Evolutionary conservation across 2,797 vertebrate genomes (phyloP).

Genomic region (Phoebastria nigripes): DNA sequence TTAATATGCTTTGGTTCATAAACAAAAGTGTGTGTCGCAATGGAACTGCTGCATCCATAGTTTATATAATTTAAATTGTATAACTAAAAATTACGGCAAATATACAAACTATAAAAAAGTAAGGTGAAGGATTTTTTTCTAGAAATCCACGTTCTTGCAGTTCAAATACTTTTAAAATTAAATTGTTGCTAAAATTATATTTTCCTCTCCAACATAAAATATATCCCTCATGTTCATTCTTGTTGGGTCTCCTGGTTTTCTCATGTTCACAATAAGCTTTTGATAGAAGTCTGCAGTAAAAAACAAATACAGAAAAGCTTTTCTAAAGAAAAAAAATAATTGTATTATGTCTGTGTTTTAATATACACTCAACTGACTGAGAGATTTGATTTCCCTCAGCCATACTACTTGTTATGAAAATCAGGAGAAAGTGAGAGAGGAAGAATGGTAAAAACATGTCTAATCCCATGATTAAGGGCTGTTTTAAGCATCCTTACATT

Average conservation of each 20-base stretch:
- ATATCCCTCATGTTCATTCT: neutral
- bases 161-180: neutral
- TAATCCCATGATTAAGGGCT: neutral
- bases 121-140: neutral
- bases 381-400: neutral
- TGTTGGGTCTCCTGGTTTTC: neutral
- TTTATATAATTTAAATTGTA: neutral
- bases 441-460: neutral
- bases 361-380: neutral
- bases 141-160: neutral
- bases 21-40: neutral
- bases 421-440: neutral
- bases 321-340: conserved; percentile 2
- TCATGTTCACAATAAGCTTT: neutral
- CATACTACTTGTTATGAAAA: neutral
- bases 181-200: neutral
- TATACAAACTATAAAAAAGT: neutral
- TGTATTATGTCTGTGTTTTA: neutral
- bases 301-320: neutral
- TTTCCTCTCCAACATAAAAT: neutral
- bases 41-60: neutral
- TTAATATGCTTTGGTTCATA: neutral
- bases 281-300: neutral
- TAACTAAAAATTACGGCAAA: neutral
- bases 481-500: neutral